These are phyloP conservation scores for Creontiades dilutus DNA, from an alignment of 2,888 invertebrate genomes.

Conservation along the genomic window DNA sequence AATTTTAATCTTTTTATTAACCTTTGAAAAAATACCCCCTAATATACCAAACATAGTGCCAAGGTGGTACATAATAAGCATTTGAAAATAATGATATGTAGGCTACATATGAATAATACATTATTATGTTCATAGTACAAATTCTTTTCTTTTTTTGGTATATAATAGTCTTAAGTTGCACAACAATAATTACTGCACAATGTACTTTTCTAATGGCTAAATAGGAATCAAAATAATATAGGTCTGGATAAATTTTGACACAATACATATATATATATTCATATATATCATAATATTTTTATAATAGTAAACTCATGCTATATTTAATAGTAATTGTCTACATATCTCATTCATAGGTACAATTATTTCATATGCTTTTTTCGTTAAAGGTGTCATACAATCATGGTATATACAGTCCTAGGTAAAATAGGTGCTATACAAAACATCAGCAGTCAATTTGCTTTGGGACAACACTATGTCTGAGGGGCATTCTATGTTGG, in stretches of 20 bases:
- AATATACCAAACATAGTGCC: constrained; percentile 73
- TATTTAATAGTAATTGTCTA: constrained; percentile 59
- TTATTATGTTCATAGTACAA: constrained; percentile 73
- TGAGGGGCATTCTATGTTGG: constrained; percentile 11
- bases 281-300: constrained; percentile 56
- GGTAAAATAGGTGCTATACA: constrained; percentile 72
- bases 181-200: constrained; percentile 74
- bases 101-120: constrained; percentile 73
- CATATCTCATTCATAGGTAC: constrained; percentile 44
- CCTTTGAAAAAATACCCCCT: constrained; percentile 73
- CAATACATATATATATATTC: constrained; percentile 73
- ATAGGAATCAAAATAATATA: constrained; percentile 74
- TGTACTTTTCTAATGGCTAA: constrained; percentile 73
- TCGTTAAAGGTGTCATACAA: constrained; percentile 49
- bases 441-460: constrained; percentile 61
- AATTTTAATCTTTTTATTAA: constrained; percentile 56
- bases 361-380: constrained; percentile 51
- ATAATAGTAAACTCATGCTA: constrained; percentile 69
- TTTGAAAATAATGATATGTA: constrained; percentile 74
- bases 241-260: constrained; percentile 73
- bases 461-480: constrained; percentile 59
- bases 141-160: constrained; percentile 73
- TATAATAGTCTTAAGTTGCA: constrained; percentile 75
- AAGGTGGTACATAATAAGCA: constrained; percentile 72
- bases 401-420: constrained; percentile 72